phyloP scores from a whole-genome alignment of 2,797 vertebrate species.

The Girardinus metallicus region DNA sequence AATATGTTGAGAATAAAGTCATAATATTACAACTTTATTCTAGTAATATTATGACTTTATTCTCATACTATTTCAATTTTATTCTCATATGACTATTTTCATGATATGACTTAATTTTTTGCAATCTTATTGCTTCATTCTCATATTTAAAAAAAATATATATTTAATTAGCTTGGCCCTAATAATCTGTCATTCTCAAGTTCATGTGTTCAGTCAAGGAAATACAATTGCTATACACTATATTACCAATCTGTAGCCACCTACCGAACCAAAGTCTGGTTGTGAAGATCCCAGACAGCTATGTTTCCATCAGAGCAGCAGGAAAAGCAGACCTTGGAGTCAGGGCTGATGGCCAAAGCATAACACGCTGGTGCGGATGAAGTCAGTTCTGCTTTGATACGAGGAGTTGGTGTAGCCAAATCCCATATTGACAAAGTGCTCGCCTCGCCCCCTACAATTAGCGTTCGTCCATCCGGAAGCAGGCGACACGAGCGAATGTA shows the following conservation, averaged over 20 bases:
- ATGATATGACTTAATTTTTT: too few species aligned
- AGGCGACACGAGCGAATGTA: constrained; percentile 97
- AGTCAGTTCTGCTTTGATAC: constrained; percentile 95
- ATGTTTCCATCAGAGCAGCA: constrained; percentile 97
- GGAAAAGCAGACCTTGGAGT: constrained; percentile 97
- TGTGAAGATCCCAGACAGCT: constrained; percentile 95
- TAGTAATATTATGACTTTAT: too few species aligned
- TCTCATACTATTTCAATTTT: too few species aligned
- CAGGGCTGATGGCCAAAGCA: constrained; percentile 94
- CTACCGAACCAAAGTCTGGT: constrained; percentile 95
- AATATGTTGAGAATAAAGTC: too few species aligned
- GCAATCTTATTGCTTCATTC: too few species aligned
- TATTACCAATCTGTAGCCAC: constrained; percentile 12
- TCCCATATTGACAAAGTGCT: constrained; percentile 97
- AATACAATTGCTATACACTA: neutral
- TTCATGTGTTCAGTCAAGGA: neutral
- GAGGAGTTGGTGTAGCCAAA: constrained; percentile 91
- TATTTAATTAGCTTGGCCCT: too few species aligned
- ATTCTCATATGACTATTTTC: too few species aligned
- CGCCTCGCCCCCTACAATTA: constrained; percentile 94
- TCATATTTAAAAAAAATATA: too few species aligned
- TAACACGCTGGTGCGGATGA: constrained; percentile 95
- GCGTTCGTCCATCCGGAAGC: constrained; percentile 92
- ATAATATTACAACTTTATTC: too few species aligned
- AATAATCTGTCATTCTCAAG: neutral